These are phyloP conservation scores for Drosophila pectinifera DNA, from an alignment of 1,140 invertebrate genomes.

Conservation along the genomic window DNA sequence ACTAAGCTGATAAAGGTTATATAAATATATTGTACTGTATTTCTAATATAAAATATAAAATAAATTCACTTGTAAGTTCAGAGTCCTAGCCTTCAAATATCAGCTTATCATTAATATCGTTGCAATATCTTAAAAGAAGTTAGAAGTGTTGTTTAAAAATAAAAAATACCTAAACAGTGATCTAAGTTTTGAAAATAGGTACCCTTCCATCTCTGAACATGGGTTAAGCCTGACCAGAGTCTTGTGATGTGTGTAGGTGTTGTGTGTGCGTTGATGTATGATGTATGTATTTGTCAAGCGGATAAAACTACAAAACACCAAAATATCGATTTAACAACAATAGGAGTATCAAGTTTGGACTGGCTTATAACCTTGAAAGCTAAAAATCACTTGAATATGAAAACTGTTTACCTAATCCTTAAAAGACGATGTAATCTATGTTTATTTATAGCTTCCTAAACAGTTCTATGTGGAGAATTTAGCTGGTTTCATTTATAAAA, in stretches of 20 bases:
- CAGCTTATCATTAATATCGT: no score
- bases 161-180: neutral
- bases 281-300: slow-evolving; percentile 57
- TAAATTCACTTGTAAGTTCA: no score
- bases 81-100: no score
- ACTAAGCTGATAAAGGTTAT: no score
- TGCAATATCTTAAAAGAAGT: no score
- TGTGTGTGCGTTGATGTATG: slow-evolving; percentile 34
- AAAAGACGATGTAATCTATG: no score
- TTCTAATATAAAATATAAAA: no score
- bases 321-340: slow-evolving; percentile 8
- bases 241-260: slow-evolving; percentile 21
- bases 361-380: neutral
- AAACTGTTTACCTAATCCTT: neutral
- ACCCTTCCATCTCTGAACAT: slow-evolving; percentile 3
- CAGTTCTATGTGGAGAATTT: neutral
- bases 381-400: neutral
- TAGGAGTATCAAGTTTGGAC: neutral
- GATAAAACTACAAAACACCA: slow-evolving; percentile 21
- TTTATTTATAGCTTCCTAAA: neutral
- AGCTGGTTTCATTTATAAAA: neutral
- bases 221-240: slow-evolving; percentile 30
- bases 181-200: no score
- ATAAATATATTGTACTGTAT: no score
- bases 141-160: no score